Conservation (phyloP, 2,113 vertebrate genomes). For the Girardinichthys multiradiatus region DNA sequence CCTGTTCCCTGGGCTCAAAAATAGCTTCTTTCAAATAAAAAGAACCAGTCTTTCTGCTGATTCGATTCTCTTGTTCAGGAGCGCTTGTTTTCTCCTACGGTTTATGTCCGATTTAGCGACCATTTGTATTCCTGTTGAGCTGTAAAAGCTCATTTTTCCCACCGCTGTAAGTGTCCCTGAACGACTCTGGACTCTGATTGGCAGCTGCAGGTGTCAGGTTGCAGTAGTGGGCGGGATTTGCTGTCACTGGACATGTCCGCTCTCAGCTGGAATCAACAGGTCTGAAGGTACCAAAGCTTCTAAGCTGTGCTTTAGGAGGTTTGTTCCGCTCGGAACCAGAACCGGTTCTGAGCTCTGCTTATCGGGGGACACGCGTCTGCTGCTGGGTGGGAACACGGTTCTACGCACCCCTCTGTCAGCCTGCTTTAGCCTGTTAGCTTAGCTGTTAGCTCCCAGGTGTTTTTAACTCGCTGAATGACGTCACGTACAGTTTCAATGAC, state of each 20-base stretch:
- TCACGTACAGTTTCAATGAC: not conserved
- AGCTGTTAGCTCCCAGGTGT: slow-evolving; percentile 13
- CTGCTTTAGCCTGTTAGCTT: slow-evolving; percentile 9
- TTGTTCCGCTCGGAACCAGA: not conserved
- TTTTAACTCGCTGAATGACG: slow-evolving; percentile 7
- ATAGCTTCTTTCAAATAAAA: too few relatives aligned
- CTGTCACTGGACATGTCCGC: slow-evolving; percentile 55
- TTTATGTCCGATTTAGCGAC: not conserved
- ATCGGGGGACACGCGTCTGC: not conserved
- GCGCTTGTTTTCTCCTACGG: not conserved
- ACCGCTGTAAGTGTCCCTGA: not conserved
- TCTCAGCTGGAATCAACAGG: slow-evolving; percentile 50
- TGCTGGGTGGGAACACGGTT: fast-evolving
- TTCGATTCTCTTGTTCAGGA: too few relatives aligned
- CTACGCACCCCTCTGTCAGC: not conserved
- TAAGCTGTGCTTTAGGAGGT: not conserved
- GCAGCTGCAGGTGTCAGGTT: slow-evolving; percentile 23
- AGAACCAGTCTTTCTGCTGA: too few relatives aligned
- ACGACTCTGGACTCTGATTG: slow-evolving; percentile 19
- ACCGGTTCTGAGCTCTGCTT: not conserved
- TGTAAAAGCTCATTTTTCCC: not conserved
- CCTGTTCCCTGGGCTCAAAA: too few relatives aligned
- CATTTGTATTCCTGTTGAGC: too few relatives aligned
- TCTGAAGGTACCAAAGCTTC: slow-evolving; percentile 55
- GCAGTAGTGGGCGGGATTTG: slow-evolving; percentile 34